A percentile compares a stretch with the other conserved stretches of the same genome.
phyloP scores from a whole-genome alignment of 2,113 vertebrate species.

The Chlamydotis undulata region DNA sequence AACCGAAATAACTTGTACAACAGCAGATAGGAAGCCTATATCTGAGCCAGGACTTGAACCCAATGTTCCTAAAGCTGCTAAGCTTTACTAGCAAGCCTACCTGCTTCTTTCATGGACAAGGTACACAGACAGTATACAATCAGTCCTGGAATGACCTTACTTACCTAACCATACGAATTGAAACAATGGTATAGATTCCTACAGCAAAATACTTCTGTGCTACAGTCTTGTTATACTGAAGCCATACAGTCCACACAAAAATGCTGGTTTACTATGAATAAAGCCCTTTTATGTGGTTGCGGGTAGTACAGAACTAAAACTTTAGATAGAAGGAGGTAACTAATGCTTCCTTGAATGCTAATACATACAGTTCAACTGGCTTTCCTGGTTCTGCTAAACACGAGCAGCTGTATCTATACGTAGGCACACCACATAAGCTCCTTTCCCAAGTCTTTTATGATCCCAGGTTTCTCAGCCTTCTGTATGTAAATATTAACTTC shows the following conservation, averaged over 20 bases:
- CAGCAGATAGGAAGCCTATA: not conserved
- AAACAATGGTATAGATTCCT: not conserved
- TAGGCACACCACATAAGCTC: not conserved
- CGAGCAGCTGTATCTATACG: not conserved
- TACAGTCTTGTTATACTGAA: not conserved
- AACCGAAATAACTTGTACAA: conserved; percentile 17
- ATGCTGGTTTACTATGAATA: not conserved
- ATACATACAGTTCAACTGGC: not conserved
- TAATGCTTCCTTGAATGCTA: not conserved
- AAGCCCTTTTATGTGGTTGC: fast-evolving
- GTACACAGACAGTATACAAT: not conserved
- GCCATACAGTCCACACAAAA: not conserved
- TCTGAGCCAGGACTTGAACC: not conserved
- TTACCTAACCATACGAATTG: not conserved
- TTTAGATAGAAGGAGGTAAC: not conserved
- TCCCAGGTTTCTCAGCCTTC: not conserved
- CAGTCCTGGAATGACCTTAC: not conserved
- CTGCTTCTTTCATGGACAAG: not conserved
- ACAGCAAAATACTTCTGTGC: not conserved
- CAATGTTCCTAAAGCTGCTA: not conserved
- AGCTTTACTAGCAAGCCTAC: not conserved
- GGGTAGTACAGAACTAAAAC: not conserved
- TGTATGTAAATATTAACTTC: not conserved
- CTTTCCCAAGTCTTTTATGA: not conserved
- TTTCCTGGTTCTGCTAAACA: not conserved